These are phyloP conservation scores for Eupithecia subumbrata DNA, from an alignment of 2,888 invertebrate genomes.

Conservation along the genomic window DNA sequence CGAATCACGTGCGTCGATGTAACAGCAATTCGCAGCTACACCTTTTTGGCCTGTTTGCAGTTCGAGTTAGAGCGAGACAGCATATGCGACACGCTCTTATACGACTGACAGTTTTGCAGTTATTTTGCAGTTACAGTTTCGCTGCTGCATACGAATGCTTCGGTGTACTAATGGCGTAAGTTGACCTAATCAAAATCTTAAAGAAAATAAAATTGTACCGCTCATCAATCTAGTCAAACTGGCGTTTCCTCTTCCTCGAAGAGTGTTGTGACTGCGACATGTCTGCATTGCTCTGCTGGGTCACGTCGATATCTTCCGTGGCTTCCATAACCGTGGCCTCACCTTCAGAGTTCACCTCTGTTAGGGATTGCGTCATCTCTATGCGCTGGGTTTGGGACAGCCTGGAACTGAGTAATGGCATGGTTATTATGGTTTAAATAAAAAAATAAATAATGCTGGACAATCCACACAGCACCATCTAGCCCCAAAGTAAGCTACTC, in stretches of 20 bases:
- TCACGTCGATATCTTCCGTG: constrained; percentile 51
- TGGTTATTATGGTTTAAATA: neutral
- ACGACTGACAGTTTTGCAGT: too few relatives aligned
- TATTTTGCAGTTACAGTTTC: too few relatives aligned
- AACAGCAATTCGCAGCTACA: too few relatives aligned
- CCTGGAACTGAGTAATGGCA: constrained; percentile 58
- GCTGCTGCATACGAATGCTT: too few relatives aligned
- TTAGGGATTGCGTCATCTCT: constrained; percentile 44
- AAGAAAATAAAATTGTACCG: constrained; percentile 29
- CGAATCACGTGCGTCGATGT: too few relatives aligned
- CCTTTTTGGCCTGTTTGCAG: too few relatives aligned
- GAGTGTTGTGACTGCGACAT: constrained; percentile 65
- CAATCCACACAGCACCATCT: too few relatives aligned
- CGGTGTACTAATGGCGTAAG: too few relatives aligned
- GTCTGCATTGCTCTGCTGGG: constrained; percentile 61
- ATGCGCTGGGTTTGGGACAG: constrained; percentile 53
- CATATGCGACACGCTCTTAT: too few relatives aligned
- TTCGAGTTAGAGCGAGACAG: too few relatives aligned
- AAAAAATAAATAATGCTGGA: too few relatives aligned
- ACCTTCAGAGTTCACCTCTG: constrained; percentile 42
- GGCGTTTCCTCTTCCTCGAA: constrained; percentile 65
- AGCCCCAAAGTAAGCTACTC: too few relatives aligned
- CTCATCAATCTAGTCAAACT: constrained; percentile 46
- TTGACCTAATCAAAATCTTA: neutral
- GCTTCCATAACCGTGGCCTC: constrained; percentile 30